phyloP scores from a whole-genome alignment of 2,797 vertebrate genomes.

The Catamblyrhynchus diadema region DNA sequence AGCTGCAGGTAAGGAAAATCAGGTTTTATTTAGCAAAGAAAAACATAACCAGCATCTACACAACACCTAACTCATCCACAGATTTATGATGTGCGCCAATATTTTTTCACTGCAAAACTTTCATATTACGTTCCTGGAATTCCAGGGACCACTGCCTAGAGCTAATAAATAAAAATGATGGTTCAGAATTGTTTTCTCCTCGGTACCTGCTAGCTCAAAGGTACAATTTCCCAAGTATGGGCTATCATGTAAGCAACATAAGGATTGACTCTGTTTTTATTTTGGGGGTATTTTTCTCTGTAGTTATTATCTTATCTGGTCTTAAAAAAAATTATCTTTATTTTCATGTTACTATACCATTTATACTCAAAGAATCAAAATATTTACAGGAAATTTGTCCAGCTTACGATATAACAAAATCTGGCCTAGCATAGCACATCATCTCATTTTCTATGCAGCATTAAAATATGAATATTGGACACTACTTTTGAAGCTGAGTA shows the following conservation, averaged over 20 bases:
- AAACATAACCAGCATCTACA: background rate
- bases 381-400: background rate
- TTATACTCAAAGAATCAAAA: background rate
- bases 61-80: background rate
- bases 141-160: background rate
- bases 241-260: background rate
- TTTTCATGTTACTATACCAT: background rate
- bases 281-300: background rate
- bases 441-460: background rate
- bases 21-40: background rate
- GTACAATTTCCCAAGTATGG: background rate
- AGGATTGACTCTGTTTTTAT: background rate
- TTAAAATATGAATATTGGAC: background rate
- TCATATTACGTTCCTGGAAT: background rate
- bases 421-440: background rate
- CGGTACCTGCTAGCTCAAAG: background rate
- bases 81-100: background rate
- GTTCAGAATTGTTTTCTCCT: background rate
- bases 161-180: background rate
- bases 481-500: background rate
- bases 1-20: background rate
- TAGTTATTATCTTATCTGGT: background rate
- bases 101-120: background rate
- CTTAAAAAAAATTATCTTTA: background rate
- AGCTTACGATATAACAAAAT: background rate